phyloP scores from a whole-genome alignment of 2,888 invertebrate genomes.

The Eretmocerus hayati region DNA sequence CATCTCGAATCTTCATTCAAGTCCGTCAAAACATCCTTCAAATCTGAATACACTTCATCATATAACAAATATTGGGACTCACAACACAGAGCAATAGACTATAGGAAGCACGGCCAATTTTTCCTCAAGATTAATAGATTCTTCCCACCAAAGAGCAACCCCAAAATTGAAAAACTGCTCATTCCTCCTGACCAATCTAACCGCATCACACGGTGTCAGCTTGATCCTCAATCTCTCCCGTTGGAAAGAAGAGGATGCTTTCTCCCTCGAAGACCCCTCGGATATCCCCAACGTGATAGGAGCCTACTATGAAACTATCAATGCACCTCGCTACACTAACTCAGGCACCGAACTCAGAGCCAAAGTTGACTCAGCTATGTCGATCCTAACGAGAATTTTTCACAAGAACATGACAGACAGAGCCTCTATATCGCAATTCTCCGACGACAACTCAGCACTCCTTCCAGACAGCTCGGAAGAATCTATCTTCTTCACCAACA shows the following conservation, averaged over 20 bases:
- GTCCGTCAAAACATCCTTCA: background rate
- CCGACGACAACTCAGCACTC: background rate
- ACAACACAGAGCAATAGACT: background rate
- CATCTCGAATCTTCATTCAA: background rate
- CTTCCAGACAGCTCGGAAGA: background rate
- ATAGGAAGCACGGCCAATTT: background rate
- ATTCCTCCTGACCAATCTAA: background rate
- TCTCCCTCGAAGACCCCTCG: background rate
- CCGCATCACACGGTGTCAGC: background rate
- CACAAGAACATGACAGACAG: background rate
- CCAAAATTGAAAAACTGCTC: background rate
- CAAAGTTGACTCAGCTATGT: background rate
- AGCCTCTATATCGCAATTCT: background rate
- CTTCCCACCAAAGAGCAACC: background rate
- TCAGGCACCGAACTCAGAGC: background rate
- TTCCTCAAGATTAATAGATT: background rate
- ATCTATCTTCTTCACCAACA: constrained; percentile 5
- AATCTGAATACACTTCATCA: background rate
- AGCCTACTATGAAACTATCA: constrained; percentile 1
- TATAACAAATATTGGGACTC: background rate
- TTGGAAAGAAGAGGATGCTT: background rate
- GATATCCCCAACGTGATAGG: background rate
- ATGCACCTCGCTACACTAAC: background rate
- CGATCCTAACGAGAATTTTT: background rate
- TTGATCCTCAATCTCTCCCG: background rate